Evolutionary conservation across 35 echinoderm and acorn worm species (phyloP).

Genomic region (Diadema setosum): DNA sequence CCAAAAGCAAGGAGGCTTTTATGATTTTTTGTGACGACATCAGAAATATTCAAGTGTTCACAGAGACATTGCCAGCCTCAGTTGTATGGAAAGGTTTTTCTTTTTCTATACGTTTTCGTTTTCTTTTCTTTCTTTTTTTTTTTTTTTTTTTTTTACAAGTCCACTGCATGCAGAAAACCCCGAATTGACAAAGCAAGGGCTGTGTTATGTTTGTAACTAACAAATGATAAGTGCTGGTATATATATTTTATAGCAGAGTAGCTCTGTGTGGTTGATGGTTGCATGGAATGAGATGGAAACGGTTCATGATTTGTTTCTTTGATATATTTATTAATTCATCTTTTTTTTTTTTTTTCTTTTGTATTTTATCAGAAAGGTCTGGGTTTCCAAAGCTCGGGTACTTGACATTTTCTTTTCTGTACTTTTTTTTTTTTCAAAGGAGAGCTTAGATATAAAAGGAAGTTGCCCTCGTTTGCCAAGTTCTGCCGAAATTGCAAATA

Average conservation of each 20-base stretch:
- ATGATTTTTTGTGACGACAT: too few relatives aligned
- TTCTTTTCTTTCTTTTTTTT: background rate
- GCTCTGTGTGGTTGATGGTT: slow-evolving; percentile 5
- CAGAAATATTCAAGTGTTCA: too few relatives aligned
- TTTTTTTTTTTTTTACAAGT: background rate
- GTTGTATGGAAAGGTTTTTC: background rate
- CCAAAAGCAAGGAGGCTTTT: too few relatives aligned
- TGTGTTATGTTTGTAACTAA: background rate
- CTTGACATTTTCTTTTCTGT: background rate
- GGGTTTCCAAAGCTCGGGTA: background rate
- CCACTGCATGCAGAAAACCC: background rate
- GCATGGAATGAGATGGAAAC: slow-evolving; percentile 9
- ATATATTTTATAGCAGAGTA: background rate
- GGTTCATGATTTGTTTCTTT: too few relatives aligned
- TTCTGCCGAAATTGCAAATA: too few relatives aligned
- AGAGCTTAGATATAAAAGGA: too few relatives aligned
- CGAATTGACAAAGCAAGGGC: background rate
- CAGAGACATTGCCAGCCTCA: too few relatives aligned
- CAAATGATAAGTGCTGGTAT: background rate
- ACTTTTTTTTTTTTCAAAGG: too few relatives aligned
- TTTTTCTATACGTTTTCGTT: background rate
- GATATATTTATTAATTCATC: background rate
- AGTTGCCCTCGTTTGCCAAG: too few relatives aligned
- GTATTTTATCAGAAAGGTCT: background rate
- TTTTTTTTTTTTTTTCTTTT: background rate